Conservation (phyloP, 2,113 vertebrate genomes). For the crab-eating macaque (Macaca fascicularis) region T2T-MFA8v1.1 NC_088393.1:41575001-41575500, state of each 20-base stretch:
- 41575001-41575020: neutral
- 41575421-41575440: constrained; percentile 34
- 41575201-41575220: neutral
- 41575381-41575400: too few species aligned
- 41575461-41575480: constrained; percentile 33
- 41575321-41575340: neutral
- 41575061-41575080: neutral
- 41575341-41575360: neutral
- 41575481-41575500: neutral
- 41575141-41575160: neutral
- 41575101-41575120: neutral
- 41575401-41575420: neutral
- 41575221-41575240: neutral
- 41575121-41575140: neutral
- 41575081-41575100: neutral
- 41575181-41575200: neutral
- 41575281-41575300: neutral
- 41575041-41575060: too few species aligned
- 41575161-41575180: neutral
- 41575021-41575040: too few species aligned
- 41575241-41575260: neutral
- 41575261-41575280: neutral
- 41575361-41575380: neutral
- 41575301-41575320: neutral
- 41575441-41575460: neutral